These are phyloP conservation scores for Pachypanchax playfairii DNA, from an alignment of 2,113 vertebrate species.

Conservation along the genomic window DNA sequence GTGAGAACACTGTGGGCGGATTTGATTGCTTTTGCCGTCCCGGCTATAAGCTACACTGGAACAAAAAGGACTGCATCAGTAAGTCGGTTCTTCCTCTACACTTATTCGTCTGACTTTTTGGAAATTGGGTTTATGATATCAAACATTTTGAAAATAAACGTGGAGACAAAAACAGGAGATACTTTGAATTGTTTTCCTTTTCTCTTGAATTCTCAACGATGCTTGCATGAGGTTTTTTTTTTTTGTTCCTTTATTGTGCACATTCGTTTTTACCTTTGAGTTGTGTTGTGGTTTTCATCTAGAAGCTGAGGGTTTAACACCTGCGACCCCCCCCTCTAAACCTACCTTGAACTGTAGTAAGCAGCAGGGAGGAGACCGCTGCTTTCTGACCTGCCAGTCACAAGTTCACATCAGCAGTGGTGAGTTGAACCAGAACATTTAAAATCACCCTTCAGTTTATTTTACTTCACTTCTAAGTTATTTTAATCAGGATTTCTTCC, in stretches of 20 bases:
- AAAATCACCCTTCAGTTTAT: too few species aligned
- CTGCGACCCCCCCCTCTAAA: conserved; percentile 74
- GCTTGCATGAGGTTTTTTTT: conserved; percentile 10
- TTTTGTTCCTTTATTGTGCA: conserved; percentile 8
- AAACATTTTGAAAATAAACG: conserved; percentile 31
- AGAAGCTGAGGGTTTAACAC: conserved; percentile 85
- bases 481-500: too few species aligned
- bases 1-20: conserved; percentile 88
- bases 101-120: conserved; percentile 2
- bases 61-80: conserved; percentile 97
- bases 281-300: conserved; percentile 82
- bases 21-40: conserved; percentile 90
- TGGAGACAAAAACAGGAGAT: conserved; percentile 91
- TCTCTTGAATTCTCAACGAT: conserved; percentile 48
- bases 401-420: conserved; percentile 89
- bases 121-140: conserved; percentile 19
- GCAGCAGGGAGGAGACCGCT: conserved; percentile 88
- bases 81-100: conserved; percentile 71
- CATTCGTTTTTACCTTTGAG: conserved; percentile 72
- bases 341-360: conserved; percentile 89
- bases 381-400: conserved; percentile 90
- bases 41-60: conserved; percentile 94
- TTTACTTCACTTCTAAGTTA: too few species aligned
- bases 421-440: conserved; percentile 81
- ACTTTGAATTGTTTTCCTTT: conserved; percentile 84